phyloP scores from a whole-genome alignment of 2,113 vertebrate species.

The Regulus satrapa region DNA sequence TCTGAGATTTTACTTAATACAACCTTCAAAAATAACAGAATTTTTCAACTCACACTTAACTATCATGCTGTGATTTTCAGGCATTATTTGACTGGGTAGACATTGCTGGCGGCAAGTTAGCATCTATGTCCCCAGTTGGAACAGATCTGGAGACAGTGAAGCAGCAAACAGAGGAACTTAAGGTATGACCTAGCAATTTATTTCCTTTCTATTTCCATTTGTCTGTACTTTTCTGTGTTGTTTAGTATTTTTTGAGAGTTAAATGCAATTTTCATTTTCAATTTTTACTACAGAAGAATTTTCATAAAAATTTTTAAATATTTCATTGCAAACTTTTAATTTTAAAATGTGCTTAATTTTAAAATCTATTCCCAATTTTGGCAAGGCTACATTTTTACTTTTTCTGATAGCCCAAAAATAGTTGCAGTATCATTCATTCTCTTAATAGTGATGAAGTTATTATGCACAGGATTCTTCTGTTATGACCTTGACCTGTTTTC shows the following conservation, averaged over 20 bases:
- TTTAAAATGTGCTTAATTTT: background rate
- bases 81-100: constrained; percentile 98
- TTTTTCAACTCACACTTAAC: background rate
- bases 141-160: constrained; percentile 98
- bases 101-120: constrained; percentile 90
- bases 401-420: background rate
- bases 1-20: background rate
- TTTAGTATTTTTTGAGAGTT: background rate
- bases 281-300: background rate
- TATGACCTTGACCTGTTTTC: background rate
- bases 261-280: background rate
- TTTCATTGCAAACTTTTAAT: background rate
- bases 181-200: constrained; percentile 75
- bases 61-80: constrained; percentile 72
- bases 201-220: background rate
- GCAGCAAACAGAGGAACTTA: constrained; percentile 94
- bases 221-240: background rate
- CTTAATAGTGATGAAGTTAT: background rate
- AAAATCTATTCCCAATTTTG: background rate
- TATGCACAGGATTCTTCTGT: background rate
- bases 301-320: background rate
- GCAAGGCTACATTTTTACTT: background rate
- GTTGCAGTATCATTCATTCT: background rate
- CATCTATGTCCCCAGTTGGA: constrained; percentile 93
- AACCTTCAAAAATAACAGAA: background rate